Conservation (phyloP, 2,113 vertebrate species). For the Dromaius novaehollandiae region DNA sequence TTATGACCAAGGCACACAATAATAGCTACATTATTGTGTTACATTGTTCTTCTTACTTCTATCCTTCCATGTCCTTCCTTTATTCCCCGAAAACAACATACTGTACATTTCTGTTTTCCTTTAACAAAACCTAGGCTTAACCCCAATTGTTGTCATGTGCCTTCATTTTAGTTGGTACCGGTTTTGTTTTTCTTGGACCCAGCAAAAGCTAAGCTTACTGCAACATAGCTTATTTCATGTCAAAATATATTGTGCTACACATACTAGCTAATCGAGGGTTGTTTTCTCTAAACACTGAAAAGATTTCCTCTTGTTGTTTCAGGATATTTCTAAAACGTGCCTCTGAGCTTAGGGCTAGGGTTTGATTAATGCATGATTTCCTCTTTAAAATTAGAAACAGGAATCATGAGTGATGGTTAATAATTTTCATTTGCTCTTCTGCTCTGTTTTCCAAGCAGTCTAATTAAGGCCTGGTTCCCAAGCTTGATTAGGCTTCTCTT, state of each 20-base stretch:
- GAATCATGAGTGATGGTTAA: slow-evolving; percentile 76
- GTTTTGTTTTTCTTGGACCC: slow-evolving; percentile 53
- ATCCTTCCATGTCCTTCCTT: background rate
- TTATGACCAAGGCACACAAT: background rate
- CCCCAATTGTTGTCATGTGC: slow-evolving; percentile 28
- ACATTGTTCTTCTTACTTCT: background rate
- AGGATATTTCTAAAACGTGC: slow-evolving; percentile 71
- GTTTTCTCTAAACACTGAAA: slow-evolving; percentile 73
- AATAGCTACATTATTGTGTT: background rate
- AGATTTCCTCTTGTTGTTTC: slow-evolving; percentile 75
- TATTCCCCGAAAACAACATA: slow-evolving; percentile 15
- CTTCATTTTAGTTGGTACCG: slow-evolving; percentile 32
- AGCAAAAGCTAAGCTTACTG: slow-evolving; percentile 24
- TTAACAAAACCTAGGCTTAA: slow-evolving; percentile 46
- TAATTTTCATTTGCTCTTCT: slow-evolving; percentile 83
- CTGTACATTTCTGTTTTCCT: slow-evolving; percentile 13
- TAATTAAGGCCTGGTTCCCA: slow-evolving; percentile 80
- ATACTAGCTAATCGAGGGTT: slow-evolving; percentile 47
- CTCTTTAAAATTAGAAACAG: slow-evolving; percentile 86
- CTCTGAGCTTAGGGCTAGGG: slow-evolving; percentile 63
- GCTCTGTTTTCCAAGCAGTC: slow-evolving; percentile 76
- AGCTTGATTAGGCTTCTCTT: slow-evolving; percentile 77
- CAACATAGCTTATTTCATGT: slow-evolving; percentile 27
- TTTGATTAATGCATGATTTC: slow-evolving; percentile 85
- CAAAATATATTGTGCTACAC: slow-evolving; percentile 51